Evolutionary conservation across 1,140 invertebrate genomes (phyloP).

Genomic region (Temnothorax longispinosus): DNA sequence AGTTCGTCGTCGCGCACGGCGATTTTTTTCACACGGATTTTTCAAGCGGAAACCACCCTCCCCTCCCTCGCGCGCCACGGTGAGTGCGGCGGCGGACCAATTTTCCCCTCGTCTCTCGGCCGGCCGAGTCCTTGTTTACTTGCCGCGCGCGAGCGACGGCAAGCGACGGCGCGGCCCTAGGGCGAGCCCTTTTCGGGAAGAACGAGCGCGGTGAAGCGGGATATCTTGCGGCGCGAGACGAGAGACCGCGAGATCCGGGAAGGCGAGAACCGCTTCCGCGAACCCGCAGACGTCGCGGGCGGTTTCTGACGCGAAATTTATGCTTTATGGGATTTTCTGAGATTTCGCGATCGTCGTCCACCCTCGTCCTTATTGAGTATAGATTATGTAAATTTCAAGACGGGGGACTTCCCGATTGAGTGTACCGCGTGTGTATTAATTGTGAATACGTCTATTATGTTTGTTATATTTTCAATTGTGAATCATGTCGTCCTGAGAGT

Average conservation of each 20-base stretch:
- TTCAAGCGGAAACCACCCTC: constrained; percentile 15
- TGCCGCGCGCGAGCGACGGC: neutral
- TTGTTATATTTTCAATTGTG: neutral
- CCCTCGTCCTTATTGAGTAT: neutral
- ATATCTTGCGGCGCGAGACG: too few relatives aligned
- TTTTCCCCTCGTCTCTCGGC: neutral
- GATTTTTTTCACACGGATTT: constrained; percentile 40
- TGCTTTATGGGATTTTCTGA: neutral
- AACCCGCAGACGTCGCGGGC: neutral
- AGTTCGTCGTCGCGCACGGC: constrained; percentile 15
- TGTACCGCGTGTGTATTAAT: neutral
- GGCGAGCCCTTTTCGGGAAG: constrained; percentile 63
- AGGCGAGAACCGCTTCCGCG: neutral
- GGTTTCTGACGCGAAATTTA: neutral
- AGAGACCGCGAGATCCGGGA: too few relatives aligned
- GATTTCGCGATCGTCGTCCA: neutral
- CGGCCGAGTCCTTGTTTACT: constrained; percentile 53
- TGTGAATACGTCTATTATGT: neutral
- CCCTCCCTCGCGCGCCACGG: constrained; percentile 45
- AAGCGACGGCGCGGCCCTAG: constrained; percentile 35
- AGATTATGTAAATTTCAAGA: neutral
- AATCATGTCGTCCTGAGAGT: neutral
- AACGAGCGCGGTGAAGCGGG: too few relatives aligned
- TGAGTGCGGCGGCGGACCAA: constrained; percentile 49
- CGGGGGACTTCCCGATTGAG: too few relatives aligned